Base-by-base conservation (phyloP, 2,113 vertebrate genomes). In the Cheilinus undulatus region DNA sequence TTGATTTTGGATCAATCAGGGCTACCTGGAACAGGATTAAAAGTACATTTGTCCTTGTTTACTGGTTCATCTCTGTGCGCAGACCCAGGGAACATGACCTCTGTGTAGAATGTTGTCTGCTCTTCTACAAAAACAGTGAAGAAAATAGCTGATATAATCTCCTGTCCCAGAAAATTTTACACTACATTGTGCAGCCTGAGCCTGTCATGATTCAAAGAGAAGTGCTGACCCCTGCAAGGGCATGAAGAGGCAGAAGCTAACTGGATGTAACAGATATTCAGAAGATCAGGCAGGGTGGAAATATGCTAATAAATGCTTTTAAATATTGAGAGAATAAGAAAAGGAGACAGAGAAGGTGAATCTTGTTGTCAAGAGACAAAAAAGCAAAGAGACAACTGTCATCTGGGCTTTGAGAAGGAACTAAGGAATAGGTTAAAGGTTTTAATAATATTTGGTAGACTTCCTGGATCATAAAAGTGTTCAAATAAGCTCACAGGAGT, bases 211-310 rank as follows among this genome's bases (percentile, higher is more conserved):
- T 73, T 82, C 69, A 50, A 22, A 36, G 43, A 63, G 46, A 78
- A 58, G n/a, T 26, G 19, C 62, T 73, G 78, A 83, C 56, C 61
- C 62, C 40, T 6, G 3, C 27, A 56, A 76, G 73, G 69, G n/a
- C 60, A 56, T 3, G 30, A 40, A 61, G 70, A 56, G 22, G 7
- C 36, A 45, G 12, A 32, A 62, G 43, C 54, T 19, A 50, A 42
- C 32, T 2, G 53, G 53, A 74, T 75, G 67, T 61, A 61, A 76
- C 69, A 76, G 40, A 84, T 69, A 68, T 78, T 67, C 73, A 69
- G 56, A 48, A 54, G 70, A 56, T 40, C 48, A 46, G 65, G 49
- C 52, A 24, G 50, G 59, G 69, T 76, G 56, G 50, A 85, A 76
- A 82, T 58, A 54, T 63, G 60, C 45, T 42, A 59, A 62, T 32